Percentiles rank a stretch among this genome's conserved stretches.
phyloP scores from a whole-genome alignment of 2,113 vertebrate species.

The Nesoenas mayeri region DNA sequence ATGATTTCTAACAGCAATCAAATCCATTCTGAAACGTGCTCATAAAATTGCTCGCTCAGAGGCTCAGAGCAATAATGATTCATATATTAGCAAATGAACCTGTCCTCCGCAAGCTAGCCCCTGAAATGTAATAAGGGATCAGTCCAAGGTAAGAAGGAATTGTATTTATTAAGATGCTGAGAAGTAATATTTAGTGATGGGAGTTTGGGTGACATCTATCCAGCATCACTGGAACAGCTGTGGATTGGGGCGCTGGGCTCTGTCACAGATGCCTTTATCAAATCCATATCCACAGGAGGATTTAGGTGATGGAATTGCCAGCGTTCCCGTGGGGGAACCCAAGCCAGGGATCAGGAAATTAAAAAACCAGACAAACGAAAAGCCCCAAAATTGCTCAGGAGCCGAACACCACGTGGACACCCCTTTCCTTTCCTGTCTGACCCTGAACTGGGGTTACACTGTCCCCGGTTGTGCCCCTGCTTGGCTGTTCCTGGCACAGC shows the following conservation, averaged over 20 bases:
- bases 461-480: background rate
- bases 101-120: slow-evolving; percentile 17
- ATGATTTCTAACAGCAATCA: slow-evolving; percentile 71
- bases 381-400: background rate
- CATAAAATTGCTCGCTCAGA: slow-evolving; percentile 49
- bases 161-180: background rate
- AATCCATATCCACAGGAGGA: background rate
- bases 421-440: background rate
- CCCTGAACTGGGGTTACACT: accelerated
- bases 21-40: slow-evolving; percentile 53
- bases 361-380: too few relatives aligned
- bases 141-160: background rate
- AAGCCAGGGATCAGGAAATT: background rate
- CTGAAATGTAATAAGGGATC: slow-evolving; percentile 2
- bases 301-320: background rate
- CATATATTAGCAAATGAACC: slow-evolving; percentile 62
- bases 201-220: background rate
- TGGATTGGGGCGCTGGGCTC: background rate
- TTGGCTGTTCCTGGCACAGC: background rate
- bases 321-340: background rate
- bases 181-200: background rate
- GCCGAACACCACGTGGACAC: background rate
- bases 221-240: background rate
- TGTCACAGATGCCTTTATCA: background rate
- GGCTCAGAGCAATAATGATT: slow-evolving; percentile 67